Percentiles rank a stretch among this genome's conserved stretches.
Conservation (phyloP, 1,140 invertebrate species). For the Phthorimaea operculella region DNA sequence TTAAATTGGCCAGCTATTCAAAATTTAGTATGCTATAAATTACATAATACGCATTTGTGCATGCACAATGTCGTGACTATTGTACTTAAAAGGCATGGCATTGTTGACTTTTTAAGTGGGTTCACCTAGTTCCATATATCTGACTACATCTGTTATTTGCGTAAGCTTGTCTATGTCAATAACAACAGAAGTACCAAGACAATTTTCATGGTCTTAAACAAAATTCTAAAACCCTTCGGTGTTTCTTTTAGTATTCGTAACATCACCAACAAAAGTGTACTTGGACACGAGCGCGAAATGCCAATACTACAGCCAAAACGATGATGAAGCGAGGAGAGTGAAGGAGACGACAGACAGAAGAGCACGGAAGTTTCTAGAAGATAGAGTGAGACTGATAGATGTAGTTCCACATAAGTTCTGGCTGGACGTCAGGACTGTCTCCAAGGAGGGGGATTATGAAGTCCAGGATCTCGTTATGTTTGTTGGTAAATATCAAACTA, state of each 20-base stretch:
- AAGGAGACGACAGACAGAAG: constrained; percentile 15
- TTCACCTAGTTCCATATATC: no score
- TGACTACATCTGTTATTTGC: not conserved
- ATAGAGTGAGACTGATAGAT: constrained; percentile 41
- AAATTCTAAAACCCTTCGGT: constrained; percentile 7
- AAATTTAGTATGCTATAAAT: no score
- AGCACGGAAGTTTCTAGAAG: constrained; percentile 15
- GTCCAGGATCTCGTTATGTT: constrained; percentile 60
- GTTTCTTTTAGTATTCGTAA: constrained; percentile 56
- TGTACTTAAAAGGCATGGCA: no score
- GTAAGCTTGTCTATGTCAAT: not conserved
- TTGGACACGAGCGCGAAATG: constrained; percentile 55
- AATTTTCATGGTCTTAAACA: no score
- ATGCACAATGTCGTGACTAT: no score
- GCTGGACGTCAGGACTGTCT: constrained; percentile 50
- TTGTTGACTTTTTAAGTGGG: no score
- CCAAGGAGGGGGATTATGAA: constrained; percentile 51
- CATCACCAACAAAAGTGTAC: constrained; percentile 60
- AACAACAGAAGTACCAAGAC: not conserved
- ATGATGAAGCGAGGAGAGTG: constrained; percentile 30
- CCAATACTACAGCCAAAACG: constrained; percentile 58
- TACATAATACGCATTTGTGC: no score
- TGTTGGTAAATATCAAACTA: constrained; percentile 46
- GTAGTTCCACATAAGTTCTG: constrained; percentile 41
- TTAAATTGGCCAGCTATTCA: no score